Evolutionary conservation across 2,113 vertebrate genomes (phyloP), one percentile per base, ranked within the genome.

Genomic region (Misgurnus anguillicaudatus): DNA sequence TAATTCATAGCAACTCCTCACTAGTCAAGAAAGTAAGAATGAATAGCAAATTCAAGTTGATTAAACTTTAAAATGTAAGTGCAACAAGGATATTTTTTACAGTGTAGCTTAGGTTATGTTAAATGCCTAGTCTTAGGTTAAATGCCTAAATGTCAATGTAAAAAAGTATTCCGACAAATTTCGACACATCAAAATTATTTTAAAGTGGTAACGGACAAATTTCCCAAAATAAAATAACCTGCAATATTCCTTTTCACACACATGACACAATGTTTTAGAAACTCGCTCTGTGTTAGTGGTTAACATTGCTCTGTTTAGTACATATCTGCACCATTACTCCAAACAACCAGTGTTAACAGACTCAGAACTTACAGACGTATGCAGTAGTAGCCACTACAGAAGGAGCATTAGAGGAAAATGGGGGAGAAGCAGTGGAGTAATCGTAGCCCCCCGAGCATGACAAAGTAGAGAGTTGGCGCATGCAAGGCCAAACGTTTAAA

Each of bases 401-500:
- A 61, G 57, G 42, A 73, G 78, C 64, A 38, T 17, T 77, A 61
- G 53, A 77, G 64, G 42, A 9, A 57, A 69, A 61, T 66, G 51
- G 68, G 63, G 55, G 65, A 61, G 38, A 9, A 21, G 24, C 24
- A 24, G 21, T 5, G 51, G 62, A 66, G 64, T 17, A 77, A 48
- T 71, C 62, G 53, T 9, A 47, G 39, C 21, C 79, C 77, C 77
- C 72, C 6, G 75, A 78, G 47, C 75, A 55, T 57, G 39, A 74
- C 61, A 66, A 10, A 62, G 24, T 9, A 62, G 1, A 31, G 24
- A 31, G 69, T 61, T 83, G 57, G 31, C 63, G 83, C 90, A 91
- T 91, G 89, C 89, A 91, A 71, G 71, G 82, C 62, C 76, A 73
- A 31, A 77, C 74, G 66, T 80, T 77, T 81, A 39, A 72, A 77